phyloP scores from a whole-genome alignment of 35 echinoderm and acorn worm species.

The Lytechinus pictus region DNA sequence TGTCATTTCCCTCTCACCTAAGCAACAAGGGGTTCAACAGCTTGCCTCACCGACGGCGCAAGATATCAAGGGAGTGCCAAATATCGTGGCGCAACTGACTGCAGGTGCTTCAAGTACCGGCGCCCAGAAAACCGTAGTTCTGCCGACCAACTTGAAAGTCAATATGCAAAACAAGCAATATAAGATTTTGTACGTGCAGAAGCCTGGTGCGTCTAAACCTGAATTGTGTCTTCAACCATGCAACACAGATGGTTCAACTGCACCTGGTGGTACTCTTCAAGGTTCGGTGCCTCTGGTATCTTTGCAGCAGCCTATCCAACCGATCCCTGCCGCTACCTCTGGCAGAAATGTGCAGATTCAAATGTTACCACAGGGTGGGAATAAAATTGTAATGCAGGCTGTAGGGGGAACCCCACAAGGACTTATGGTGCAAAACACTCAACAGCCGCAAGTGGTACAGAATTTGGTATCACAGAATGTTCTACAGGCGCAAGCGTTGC shows the following conservation, averaged over 20 bases:
- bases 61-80: neutral
- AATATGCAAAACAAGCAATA: conserved; percentile 32
- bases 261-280: neutral
- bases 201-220: conserved; percentile 19
- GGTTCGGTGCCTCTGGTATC: neutral
- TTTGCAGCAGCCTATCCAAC: neutral
- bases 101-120: neutral
- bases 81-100: neutral
- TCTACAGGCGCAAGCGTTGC: neutral
- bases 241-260: neutral
- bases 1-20: neutral
- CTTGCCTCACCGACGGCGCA: neutral
- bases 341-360: conserved; percentile 15
- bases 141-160: conserved; percentile 44
- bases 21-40: neutral
- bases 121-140: neutral
- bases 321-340: neutral
- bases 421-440: neutral
- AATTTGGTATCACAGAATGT: neutral
- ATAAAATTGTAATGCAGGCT: conserved; percentile 29
- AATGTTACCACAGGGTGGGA: conserved; percentile 38
- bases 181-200: conserved; percentile 37
- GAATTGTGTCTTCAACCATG: conserved; percentile 25
- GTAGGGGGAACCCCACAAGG: neutral
- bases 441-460: neutral